Evolutionary conservation across 2,888 invertebrate genomes (phyloP).

Genomic region (Scelioninae gen. 2): DNA sequence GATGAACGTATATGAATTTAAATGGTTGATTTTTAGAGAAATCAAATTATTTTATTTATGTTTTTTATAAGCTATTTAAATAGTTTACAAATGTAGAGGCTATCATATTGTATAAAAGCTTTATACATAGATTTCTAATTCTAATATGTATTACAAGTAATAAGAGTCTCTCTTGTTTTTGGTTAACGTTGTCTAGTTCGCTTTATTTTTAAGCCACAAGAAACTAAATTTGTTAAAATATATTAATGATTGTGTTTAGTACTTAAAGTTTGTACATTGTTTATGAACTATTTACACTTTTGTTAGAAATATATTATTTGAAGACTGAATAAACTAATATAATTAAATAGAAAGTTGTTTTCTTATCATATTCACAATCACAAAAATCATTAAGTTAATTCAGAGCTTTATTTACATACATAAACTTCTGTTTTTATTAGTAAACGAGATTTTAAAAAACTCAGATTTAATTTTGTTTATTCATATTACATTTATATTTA

Average conservation of each 20-base stretch:
- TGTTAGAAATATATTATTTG: constrained; percentile 6
- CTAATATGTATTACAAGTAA: too few species aligned
- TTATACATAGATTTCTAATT: too few species aligned
- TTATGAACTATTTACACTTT: constrained; percentile 21
- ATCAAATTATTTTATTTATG: constrained; percentile 38
- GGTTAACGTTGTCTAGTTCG: too few species aligned
- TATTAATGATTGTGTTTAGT: constrained; percentile 11
- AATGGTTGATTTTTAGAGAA: constrained; percentile 5
- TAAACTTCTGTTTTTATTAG: constrained; percentile 32
- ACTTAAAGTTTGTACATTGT: constrained; percentile 20
- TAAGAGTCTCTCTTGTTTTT: too few species aligned
- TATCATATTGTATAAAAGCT: constrained; percentile 32
- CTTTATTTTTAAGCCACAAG: constrained; percentile 6
- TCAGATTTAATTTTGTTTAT: constrained; percentile 4
- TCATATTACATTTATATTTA: too few species aligned
- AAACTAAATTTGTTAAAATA: constrained; percentile 11
- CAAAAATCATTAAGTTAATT: constrained; percentile 10
- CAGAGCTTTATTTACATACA: constrained; percentile 24
- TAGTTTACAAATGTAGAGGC: constrained; percentile 40
- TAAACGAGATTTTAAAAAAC: constrained; percentile 40
- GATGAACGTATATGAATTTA: constrained; percentile 7
- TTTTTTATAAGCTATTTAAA: constrained; percentile 33
- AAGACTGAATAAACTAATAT: constrained; percentile 30
- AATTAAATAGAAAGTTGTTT: background rate
- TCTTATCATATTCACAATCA: background rate